phyloP scores from a whole-genome alignment of 2,888 invertebrate species.

The Mellilla xanthometata region DNA sequence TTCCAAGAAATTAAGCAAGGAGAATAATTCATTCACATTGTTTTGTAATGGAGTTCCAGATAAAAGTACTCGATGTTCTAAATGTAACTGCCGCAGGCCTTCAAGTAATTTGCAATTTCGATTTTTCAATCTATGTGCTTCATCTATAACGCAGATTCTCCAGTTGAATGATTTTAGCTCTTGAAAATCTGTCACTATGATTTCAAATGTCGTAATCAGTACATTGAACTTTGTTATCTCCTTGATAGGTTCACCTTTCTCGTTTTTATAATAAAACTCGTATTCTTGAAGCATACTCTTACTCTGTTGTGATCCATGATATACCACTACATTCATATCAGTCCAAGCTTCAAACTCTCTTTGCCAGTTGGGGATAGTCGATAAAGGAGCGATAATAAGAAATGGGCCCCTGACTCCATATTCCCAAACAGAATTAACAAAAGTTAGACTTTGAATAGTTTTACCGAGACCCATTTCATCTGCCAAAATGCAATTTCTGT shows the following conservation, averaged over 20 bases:
- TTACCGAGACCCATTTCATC: slow-evolving; percentile 99
- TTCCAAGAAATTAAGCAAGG: slow-evolving; percentile 98
- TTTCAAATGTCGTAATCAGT: slow-evolving; percentile 99
- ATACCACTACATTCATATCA: slow-evolving; percentile 98
- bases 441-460: slow-evolving; percentile 99
- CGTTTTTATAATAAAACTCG: slow-evolving; percentile 97
- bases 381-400: slow-evolving; percentile 98
- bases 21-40: slow-evolving; percentile 99
- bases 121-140: slow-evolving; percentile 99
- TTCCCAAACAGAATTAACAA: slow-evolving; percentile 94
- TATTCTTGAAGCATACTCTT: slow-evolving; percentile 99
- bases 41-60: slow-evolving; percentile 99
- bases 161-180: slow-evolving; percentile 97
- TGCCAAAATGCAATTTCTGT: slow-evolving; percentile 98
- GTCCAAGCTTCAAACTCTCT: slow-evolving; percentile 99
- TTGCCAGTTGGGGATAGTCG: slow-evolving; percentile 99
- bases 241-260: slow-evolving; percentile 90
- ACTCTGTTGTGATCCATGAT: slow-evolving; percentile 97
- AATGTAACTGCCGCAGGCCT: slow-evolving; percentile 93
- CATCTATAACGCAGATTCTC: slow-evolving; percentile 98
- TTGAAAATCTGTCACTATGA: slow-evolving; percentile 98
- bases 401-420: slow-evolving; percentile 98
- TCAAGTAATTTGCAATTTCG: slow-evolving; percentile 98
- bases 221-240: slow-evolving; percentile 97
- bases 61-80: slow-evolving; percentile 96